These are phyloP conservation scores for Brachyalestes nurse DNA, from an alignment of 2,797 vertebrate genomes.

Conservation along the genomic window DNA sequence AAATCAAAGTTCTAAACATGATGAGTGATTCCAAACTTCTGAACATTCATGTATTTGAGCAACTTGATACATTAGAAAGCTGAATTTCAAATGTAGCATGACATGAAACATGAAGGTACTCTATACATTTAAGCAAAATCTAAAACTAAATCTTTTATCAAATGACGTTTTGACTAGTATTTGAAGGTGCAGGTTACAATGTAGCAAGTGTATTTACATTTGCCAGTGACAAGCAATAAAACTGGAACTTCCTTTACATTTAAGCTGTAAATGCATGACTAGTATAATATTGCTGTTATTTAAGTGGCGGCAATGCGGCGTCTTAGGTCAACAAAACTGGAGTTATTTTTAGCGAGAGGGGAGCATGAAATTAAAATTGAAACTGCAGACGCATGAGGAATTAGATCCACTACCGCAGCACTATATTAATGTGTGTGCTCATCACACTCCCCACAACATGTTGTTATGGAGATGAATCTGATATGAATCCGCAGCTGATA, in stretches of 20 bases:
- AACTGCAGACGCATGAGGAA: slow-evolving; percentile 30
- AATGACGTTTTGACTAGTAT: background rate
- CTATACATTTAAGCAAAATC: background rate
- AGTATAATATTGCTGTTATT: background rate
- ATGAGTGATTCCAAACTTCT: too few species aligned
- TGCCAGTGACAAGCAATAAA: background rate
- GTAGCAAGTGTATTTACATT: background rate
- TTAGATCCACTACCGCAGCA: slow-evolving; percentile 25
- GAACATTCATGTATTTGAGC: background rate
- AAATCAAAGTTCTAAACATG: too few species aligned
- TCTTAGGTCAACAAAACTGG: background rate
- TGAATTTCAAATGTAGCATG: slow-evolving; percentile 40
- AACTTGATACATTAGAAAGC: slow-evolving; percentile 16
- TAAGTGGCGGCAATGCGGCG: slow-evolving; percentile 4
- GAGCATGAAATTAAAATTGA: slow-evolving; percentile 42
- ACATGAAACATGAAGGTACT: slow-evolving; percentile 26
- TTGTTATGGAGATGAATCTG: slow-evolving; percentile 50
- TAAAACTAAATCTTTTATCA: background rate
- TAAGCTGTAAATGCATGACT: slow-evolving; percentile 8
- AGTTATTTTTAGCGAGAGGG: slow-evolving; percentile 26
- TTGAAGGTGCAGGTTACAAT: background rate
- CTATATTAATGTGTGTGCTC: slow-evolving; percentile 29
- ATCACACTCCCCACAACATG: slow-evolving; percentile 26
- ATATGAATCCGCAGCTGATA: slow-evolving; percentile 47
- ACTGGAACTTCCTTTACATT: background rate